A percentile compares a stretch with the other conserved stretches of the same genome.
Evolutionary conservation across 2,113 vertebrate species (phyloP).

Genomic region (Oxyruncus cristatus): DNA sequence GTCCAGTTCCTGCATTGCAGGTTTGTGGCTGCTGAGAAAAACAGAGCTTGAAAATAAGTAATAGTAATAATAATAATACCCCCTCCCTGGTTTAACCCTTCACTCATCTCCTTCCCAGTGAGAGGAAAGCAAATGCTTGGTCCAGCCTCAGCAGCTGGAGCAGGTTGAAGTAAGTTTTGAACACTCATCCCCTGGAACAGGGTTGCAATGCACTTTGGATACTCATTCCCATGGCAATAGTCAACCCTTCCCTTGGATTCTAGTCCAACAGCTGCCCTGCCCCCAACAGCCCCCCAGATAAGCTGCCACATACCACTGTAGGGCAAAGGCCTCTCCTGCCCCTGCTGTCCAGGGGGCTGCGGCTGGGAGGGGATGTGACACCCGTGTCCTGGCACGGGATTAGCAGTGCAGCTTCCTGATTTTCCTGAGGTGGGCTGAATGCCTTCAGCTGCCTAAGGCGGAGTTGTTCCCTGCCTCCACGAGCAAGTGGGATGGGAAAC

Average conservation of each 20-base stretch:
- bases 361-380: neutral
- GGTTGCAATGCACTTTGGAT: neutral
- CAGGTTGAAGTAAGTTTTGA: neutral
- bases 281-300: neutral
- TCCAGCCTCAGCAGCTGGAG: neutral
- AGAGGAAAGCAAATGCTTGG: neutral
- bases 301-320: too few relatives aligned
- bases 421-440: neutral
- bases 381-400: fast-evolving
- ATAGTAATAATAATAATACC: neutral
- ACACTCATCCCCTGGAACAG: neutral
- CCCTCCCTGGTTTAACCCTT: neutral
- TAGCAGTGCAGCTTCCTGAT: neutral
- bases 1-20: neutral
- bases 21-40: neutral
- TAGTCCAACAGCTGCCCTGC: neutral
- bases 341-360: neutral
- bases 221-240: neutral
- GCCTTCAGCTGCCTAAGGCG: neutral
- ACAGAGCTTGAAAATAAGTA: neutral
- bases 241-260: neutral
- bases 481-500: neutral
- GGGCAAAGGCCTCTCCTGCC: neutral
- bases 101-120: neutral
- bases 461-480: neutral